Evolutionary conservation across 2,113 vertebrate species (phyloP), one percentile per base, ranked within the genome.

Genomic region (Chaetodon auriga): DNA sequence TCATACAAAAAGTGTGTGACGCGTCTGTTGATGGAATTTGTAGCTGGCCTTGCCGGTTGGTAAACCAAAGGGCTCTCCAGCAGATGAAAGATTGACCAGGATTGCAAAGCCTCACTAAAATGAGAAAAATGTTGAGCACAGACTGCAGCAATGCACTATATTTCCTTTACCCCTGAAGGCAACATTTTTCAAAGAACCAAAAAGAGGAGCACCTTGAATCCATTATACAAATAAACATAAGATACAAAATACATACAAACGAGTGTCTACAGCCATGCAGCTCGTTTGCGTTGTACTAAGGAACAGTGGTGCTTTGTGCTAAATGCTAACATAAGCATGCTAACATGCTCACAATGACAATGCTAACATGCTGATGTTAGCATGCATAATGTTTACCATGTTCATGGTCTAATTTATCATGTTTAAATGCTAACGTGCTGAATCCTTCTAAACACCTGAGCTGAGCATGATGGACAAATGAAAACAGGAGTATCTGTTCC

Each of bases 11-110:
- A 49, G 6, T 35, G 45, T 62, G 8, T 23, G 49, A 49, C 18
- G 5, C 80, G 78, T 69, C 30, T 68, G 23, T 70, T 77, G 62
- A 49, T 38, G 15, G 62, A 12, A 36, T 53, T 63, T 16, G 48
- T 54, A 8, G 7, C 15, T 60, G 41, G 63, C 63, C 18, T 61
- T 51, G 46, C 8, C 0, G 1, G 54, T 49, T 68, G 38, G 21
- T 83, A 58, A 69, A 75, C 51, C 48, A 65, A 68, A 77, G 21
- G 0, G 15, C 62, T 58, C 4, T n/a, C 4, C 21, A 25, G 15
- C 9, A 70, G 2, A 68, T 57, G 4, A 72, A 80, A 66, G 7
- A 66, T 15, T 62, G 2, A 68, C n/a, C 12, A 54, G 48, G 73
- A 74, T 13, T 41, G 38, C 5, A 65, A 68, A 76, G 57, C 30